phyloP scores from a whole-genome alignment of 1,140 invertebrate genomes.

The Drosophila arawakana region DNA sequence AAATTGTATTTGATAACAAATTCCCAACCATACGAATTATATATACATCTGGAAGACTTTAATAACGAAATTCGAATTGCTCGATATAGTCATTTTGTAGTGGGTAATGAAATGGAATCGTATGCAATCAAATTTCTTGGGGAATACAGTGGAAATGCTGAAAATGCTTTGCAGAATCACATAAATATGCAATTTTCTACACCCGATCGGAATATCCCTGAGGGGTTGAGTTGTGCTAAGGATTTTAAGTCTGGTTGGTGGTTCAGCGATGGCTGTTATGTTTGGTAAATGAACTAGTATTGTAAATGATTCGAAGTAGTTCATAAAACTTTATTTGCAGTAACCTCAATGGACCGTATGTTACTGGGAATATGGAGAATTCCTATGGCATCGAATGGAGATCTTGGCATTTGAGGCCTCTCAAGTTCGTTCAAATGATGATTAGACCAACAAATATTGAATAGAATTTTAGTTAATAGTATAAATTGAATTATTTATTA shows the following conservation, averaged over 20 bases:
- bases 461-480: background rate
- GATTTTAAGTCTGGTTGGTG: constrained; percentile 33
- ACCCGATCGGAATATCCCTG: constrained; percentile 5
- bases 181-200: constrained; percentile 13
- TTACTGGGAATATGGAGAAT: background rate
- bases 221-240: constrained; percentile 6
- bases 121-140: constrained; percentile 33
- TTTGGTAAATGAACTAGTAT: constrained; percentile 12
- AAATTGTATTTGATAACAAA: constrained; percentile 20
- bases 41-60: constrained; percentile 31
- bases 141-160: constrained; percentile 30
- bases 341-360: constrained; percentile 28
- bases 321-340: constrained; percentile 3
- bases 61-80: constrained; percentile 18
- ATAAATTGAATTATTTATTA: background rate
- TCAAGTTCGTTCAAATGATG: constrained; percentile 40
- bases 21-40: constrained; percentile 28
- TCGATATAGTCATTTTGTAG: constrained; percentile 21
- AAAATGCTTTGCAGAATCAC: constrained; percentile 9
- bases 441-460: constrained; percentile 25
- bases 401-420: constrained; percentile 32
- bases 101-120: constrained; percentile 21
- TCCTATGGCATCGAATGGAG: constrained; percentile 21
- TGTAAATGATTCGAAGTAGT: background rate
- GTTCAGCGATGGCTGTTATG: constrained; percentile 24